Base-by-base conservation (phyloP, 2,797 vertebrate species). In the Crax fasciolata region DNA sequence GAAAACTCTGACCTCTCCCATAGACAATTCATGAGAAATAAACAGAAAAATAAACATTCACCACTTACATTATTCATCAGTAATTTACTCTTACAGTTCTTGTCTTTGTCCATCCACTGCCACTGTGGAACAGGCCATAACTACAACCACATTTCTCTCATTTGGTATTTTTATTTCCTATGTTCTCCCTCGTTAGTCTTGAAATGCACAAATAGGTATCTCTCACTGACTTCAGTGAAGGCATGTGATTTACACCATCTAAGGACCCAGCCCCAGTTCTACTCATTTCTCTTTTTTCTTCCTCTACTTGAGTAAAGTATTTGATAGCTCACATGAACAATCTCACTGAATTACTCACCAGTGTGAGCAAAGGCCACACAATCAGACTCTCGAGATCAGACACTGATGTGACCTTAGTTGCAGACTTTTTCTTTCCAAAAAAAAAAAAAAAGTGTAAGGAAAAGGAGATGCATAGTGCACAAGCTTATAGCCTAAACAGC, bases 1-100 rank as follows among this genome's bases (percentile, higher is more conserved):
- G 46, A 84, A 94, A 86, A 81, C 16, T 52, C 11, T 51, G 57
- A 88, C 38, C 13, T 94, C 30, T 93, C 94, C 32, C 52, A 77
- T 23, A 66, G 30, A 59, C 8, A 72, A n/a, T 55, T 89, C 3
- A 21, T 68, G 19, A 91, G 35, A 75, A 94, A 81, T 80, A 3
- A 83, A 83, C 9, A 80, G n/a, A 81, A 84, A 87, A 93, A 81
- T 7, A 94, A 74, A 41, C 12, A 43, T 49, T 67, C 5, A 41
- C 18, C 6, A 55, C 61, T 66, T 75, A 48, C 2, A 16, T 71
- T 66, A 85, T 73, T 66, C 6, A 83, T 52, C 2, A 85, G 57
- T 49, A 78, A 72, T 51, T n/a, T 82, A 62, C 17, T 57, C 21
- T 85, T 68, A 18, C 20, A 59, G 11, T 10, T 89, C 21, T 51